phyloP scores from a whole-genome alignment of 2,888 invertebrate species.

The Aphidius colemani region DNA sequence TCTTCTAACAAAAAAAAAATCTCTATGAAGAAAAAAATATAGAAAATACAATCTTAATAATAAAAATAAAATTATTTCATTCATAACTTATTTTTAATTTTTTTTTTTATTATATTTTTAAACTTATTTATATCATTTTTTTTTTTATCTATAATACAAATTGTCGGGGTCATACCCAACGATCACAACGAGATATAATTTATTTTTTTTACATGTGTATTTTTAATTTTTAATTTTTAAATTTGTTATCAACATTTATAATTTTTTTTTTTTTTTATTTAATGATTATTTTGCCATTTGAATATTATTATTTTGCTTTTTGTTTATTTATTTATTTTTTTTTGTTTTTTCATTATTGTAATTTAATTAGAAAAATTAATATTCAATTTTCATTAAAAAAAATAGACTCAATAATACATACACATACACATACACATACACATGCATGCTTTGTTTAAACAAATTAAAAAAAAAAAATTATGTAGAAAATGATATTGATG shows the following conservation, averaged over 20 bases:
- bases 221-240: constrained; percentile 11
- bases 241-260: constrained; percentile 13
- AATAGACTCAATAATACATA: neutral
- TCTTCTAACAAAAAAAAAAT: neutral
- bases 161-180: constrained; percentile 40
- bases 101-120: constrained; percentile 42
- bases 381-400: constrained; percentile 5
- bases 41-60: neutral
- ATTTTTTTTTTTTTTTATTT: neutral
- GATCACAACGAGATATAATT: constrained; percentile 53
- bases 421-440: constrained; percentile 10
- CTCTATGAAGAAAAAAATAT: neutral
- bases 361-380: constrained; percentile 23
- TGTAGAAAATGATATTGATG: neutral
- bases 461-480: constrained; percentile 16
- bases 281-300: neutral
- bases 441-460: constrained; percentile 15
- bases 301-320: too few relatives aligned
- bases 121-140: constrained; percentile 39
- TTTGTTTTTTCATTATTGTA: constrained; percentile 24
- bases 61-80: constrained; percentile 14
- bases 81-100: constrained; percentile 39
- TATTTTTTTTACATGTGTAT: constrained; percentile 18
- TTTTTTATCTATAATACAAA: constrained; percentile 48
- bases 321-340: too few relatives aligned